Evolutionary conservation across 2,797 vertebrate genomes (phyloP).

Genomic region (Scolopax rusticola): DNA sequence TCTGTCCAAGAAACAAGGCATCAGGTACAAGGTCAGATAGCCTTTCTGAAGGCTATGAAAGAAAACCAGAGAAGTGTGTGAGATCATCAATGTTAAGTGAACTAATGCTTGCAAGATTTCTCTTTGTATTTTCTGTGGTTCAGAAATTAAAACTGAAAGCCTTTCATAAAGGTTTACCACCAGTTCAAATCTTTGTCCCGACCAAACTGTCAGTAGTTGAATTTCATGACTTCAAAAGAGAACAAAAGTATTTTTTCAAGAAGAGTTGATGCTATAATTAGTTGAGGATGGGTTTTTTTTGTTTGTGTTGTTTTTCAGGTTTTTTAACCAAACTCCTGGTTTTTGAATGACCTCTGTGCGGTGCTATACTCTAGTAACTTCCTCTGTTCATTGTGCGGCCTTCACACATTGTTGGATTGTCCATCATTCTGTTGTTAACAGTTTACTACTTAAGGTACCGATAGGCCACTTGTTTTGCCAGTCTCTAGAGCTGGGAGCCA

Average conservation of each 20-base stretch:
- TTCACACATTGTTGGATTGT: conserved; percentile 59
- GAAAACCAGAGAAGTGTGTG: not conserved
- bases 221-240: not conserved
- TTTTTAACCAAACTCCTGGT: not conserved
- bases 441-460: conserved; percentile 77
- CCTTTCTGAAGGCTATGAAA: not conserved
- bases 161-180: not conserved
- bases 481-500: conserved; percentile 80
- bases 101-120: not conserved
- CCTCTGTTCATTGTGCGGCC: conserved; percentile 46
- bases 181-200: not conserved
- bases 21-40: not conserved
- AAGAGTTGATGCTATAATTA: not conserved
- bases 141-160: not conserved
- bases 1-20: not conserved
- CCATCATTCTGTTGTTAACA: conserved; percentile 73
- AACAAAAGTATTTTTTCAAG: conserved; percentile 7
- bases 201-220: not conserved
- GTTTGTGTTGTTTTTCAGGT: not conserved
- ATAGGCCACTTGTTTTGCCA: conserved; percentile 83
- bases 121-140: not conserved
- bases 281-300: rapidly evolving
- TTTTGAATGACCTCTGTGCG: conserved; percentile 6
- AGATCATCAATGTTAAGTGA: not conserved
- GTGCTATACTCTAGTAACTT: not conserved